These are phyloP conservation scores for Apeira syringaria DNA, from an alignment of 2,888 invertebrate genomes.

Conservation along the genomic window DNA sequence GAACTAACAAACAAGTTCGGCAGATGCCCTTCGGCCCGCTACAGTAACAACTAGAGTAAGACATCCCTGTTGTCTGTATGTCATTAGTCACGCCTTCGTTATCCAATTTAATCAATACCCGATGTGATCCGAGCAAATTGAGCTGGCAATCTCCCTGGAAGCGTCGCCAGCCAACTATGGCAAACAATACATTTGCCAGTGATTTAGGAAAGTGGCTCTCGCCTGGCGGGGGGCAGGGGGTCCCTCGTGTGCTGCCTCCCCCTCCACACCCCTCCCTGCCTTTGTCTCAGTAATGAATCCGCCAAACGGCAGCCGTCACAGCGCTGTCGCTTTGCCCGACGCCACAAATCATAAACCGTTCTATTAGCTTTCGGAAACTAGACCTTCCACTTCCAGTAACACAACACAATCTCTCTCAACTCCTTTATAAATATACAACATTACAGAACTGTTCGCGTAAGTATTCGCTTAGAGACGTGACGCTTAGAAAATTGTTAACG, in stretches of 20 bases:
- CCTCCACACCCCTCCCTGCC: conserved; percentile 38
- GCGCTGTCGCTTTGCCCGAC: conserved; percentile 65
- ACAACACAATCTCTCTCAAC: conserved; percentile 21
- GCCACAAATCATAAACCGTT: conserved; percentile 64
- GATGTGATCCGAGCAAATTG: conserved; percentile 18
- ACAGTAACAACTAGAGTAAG: too few species aligned
- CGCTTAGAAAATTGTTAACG: conserved; percentile 70
- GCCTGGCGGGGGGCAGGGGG: conserved; percentile 36
- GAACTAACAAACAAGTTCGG: too few species aligned
- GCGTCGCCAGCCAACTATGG: conserved; percentile 34
- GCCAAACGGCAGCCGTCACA: conserved; percentile 76
- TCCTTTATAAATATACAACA: not conserved
- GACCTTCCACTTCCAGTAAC: conserved; percentile 37
- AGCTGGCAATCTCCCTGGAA: conserved; percentile 16
- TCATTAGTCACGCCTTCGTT: conserved; percentile 10
- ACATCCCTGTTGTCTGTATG: too few species aligned
- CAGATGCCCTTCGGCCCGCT: too few species aligned
- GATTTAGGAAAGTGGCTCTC: conserved; percentile 77
- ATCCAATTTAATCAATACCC: conserved; percentile 18
- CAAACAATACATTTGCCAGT: conserved; percentile 70
- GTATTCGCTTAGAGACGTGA: conserved; percentile 67
- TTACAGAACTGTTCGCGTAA: conserved; percentile 7
- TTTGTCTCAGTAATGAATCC: conserved; percentile 83
- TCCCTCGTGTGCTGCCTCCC: conserved; percentile 35
- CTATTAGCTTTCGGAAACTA: conserved; percentile 51